A percentile compares a stretch with the other conserved stretches of the same genome.
Conservation (phyloP, 1,140 invertebrate genomes). For the Lepidotrigona ventralis region DNA sequence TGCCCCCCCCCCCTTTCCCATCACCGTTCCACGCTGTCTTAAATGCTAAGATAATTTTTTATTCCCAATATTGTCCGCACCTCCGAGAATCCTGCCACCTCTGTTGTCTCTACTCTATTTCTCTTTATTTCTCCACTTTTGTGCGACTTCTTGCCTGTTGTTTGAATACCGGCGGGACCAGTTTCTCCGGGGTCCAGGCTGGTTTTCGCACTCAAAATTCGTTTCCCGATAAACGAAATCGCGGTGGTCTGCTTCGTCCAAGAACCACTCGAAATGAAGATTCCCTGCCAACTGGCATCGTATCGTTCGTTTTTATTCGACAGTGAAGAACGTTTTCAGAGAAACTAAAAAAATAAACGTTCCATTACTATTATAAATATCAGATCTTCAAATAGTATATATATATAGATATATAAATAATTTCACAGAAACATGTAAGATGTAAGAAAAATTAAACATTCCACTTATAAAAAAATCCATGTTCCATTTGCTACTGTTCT, state of each 20-base stretch:
- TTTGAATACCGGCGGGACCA: conserved; percentile 30
- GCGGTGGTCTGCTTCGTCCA: background rate
- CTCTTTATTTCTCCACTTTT: conserved; percentile 8
- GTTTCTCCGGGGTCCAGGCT: conserved; percentile 39
- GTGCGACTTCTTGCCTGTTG: background rate
- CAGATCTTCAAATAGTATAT: background rate
- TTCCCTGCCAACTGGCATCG: background rate
- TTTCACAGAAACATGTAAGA: too few relatives aligned
- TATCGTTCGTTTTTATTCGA: background rate
- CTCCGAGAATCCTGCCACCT: background rate
- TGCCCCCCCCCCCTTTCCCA: too few relatives aligned
- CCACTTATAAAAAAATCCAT: too few relatives aligned
- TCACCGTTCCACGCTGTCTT: background rate
- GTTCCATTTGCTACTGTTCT: background rate
- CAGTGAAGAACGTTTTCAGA: background rate
- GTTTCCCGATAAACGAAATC: background rate
- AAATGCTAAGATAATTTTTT: conserved; percentile 53
- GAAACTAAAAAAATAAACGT: background rate
- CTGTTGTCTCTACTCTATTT: background rate
- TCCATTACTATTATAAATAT: background rate
- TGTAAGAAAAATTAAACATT: too few relatives aligned
- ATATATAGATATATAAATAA: too few relatives aligned
- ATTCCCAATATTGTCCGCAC: conserved; percentile 2
- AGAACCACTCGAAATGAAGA: too few relatives aligned
- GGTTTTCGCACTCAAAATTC: conserved; percentile 31